Evolutionary conservation across 2,113 vertebrate species (phyloP).

Genomic region (Motacilla tschutschensis): DNA sequence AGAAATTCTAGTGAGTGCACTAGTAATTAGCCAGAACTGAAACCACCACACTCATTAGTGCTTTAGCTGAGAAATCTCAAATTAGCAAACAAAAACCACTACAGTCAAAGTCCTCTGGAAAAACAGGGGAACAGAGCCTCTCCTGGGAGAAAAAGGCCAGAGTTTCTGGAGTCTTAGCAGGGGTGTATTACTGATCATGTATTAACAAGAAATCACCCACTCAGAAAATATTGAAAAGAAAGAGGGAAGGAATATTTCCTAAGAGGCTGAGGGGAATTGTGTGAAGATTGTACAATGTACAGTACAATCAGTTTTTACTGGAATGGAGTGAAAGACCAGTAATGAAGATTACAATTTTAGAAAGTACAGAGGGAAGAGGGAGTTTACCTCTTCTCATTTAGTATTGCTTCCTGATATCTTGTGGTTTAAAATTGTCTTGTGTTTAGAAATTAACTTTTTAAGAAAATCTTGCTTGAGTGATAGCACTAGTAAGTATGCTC

Average conservation of each 20-base stretch:
- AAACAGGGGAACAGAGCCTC: background rate
- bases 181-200: fast-evolving
- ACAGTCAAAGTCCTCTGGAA: background rate
- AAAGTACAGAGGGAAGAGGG: background rate
- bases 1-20: background rate
- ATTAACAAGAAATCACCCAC: background rate
- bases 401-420: background rate
- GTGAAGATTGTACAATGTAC: background rate
- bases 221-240: background rate
- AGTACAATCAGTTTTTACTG: background rate
- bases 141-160: background rate
- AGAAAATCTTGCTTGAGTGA: background rate
- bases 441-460: background rate
- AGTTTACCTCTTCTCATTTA: background rate
- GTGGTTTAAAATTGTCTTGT: background rate
- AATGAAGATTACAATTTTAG: background rate
- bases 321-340: background rate
- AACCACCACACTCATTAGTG: background rate
- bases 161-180: background rate
- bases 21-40: background rate
- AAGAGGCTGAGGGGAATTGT: background rate
- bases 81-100: background rate
- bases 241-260: background rate
- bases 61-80: background rate
- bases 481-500: background rate